Conservation (phyloP, 2,888 invertebrate species). For the Thelaira solivaga region DNA sequence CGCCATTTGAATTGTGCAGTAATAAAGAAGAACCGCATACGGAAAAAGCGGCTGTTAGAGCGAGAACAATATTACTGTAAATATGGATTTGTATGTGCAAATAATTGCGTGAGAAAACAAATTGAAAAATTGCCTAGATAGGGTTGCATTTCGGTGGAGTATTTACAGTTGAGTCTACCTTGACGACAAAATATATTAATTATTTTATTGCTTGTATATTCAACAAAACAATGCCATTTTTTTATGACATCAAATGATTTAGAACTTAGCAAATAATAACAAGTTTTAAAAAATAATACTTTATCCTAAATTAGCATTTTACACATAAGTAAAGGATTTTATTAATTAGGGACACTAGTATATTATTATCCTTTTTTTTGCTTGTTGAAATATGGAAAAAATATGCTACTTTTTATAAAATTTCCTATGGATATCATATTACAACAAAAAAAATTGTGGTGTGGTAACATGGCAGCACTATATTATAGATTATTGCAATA, state of each 20-base stretch:
- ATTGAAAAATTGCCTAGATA: conserved; percentile 2
- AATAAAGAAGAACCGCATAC: conserved; percentile 48
- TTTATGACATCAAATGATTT: too few species aligned
- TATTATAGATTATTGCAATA: neutral
- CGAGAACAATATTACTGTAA: conserved; percentile 13
- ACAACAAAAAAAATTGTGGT: conserved; percentile 4
- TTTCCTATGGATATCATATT: conserved; percentile 28
- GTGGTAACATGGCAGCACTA: conserved; percentile 31
- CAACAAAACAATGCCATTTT: too few species aligned
- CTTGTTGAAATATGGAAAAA: conserved; percentile 11
- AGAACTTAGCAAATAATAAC: too few species aligned
- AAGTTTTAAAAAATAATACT: too few species aligned
- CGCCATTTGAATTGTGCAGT: conserved; percentile 60
- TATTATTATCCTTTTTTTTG: neutral
- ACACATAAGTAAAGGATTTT: too few species aligned
- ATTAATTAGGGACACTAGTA: neutral
- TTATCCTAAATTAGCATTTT: too few species aligned
- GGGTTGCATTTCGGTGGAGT: conserved; percentile 39
- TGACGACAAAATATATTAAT: neutral
- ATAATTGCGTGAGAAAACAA: conserved; percentile 31
- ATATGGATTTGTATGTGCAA: conserved; percentile 46
- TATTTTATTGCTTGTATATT: too few species aligned
- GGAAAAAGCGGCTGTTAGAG: conserved; percentile 5
- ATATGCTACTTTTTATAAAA: neutral
- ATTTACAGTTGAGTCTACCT: neutral